These are phyloP conservation scores for Mercenaria mercenaria DNA, from an alignment of 1,140 invertebrate genomes.

Conservation along the genomic window DNA sequence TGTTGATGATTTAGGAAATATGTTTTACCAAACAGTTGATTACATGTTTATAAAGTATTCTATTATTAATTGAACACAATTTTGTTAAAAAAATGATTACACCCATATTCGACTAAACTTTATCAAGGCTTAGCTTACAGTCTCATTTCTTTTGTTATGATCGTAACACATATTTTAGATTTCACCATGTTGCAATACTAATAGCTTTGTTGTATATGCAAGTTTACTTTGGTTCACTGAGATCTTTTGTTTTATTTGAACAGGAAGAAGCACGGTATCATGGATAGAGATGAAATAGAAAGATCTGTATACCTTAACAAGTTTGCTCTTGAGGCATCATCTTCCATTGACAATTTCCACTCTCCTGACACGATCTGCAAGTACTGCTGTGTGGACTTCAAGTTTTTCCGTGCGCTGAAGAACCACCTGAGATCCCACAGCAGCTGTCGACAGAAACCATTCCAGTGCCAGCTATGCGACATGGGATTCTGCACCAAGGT, in stretches of 20 bases:
- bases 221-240: no score
- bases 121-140: no score
- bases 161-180: no score
- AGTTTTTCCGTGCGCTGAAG: conserved; percentile 85
- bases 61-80: no score
- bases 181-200: no score
- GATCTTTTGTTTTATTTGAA: conserved; percentile 47
- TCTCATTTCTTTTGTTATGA: no score
- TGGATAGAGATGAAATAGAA: conserved; percentile 94
- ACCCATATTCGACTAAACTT: no score
- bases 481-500: conserved; percentile 86
- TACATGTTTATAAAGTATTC: no score
- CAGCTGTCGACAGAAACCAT: conserved; percentile 86
- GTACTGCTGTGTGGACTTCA: conserved; percentile 86
- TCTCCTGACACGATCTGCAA: conserved; percentile 86
- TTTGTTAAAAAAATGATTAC: no score
- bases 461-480: conserved; percentile 83
- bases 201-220: no score
- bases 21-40: no score
- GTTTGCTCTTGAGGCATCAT: conserved; percentile 91
- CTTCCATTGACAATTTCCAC: conserved; percentile 82
- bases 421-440: conserved; percentile 85
- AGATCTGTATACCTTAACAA: conserved; percentile 93
- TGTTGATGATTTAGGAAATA: no score
- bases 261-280: conserved; percentile 93